These are phyloP conservation scores for Oxytorus armatus DNA, from an alignment of 2,888 invertebrate genomes.

Conservation along the genomic window DNA sequence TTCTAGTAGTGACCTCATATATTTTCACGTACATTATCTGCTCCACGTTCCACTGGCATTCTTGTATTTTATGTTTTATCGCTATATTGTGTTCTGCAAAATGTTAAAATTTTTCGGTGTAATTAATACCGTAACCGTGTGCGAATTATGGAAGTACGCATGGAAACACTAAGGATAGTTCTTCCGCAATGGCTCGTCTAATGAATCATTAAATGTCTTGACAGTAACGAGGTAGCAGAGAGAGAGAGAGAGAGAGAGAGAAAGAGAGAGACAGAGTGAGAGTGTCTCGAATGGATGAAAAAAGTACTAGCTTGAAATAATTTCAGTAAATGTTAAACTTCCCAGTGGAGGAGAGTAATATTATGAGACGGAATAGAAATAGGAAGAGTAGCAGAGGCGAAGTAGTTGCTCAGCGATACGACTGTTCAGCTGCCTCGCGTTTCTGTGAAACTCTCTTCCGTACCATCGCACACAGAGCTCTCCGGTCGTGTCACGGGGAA, in stretches of 20 bases:
- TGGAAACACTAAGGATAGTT: too few species aligned
- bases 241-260: background rate
- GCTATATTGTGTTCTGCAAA: too few species aligned
- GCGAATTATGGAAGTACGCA: too few species aligned
- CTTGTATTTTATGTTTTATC: too few species aligned
- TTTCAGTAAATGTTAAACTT: slow-evolving; percentile 3
- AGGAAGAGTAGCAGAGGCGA: background rate
- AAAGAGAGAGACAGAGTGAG: background rate
- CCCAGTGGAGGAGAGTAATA: slow-evolving; percentile 1
- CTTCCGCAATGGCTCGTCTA: background rate
- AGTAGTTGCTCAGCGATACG: slow-evolving; percentile 31
- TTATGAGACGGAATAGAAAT: background rate
- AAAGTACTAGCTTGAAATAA: background rate
- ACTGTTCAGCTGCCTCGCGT: slow-evolving; percentile 58
- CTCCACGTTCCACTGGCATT: too few species aligned
- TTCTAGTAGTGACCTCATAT: too few species aligned
- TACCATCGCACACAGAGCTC: slow-evolving; percentile 46
- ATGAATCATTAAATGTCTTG: slow-evolving; percentile 6
- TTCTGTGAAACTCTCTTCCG: slow-evolving; percentile 55
- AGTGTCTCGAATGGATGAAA: background rate
- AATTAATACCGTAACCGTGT: too few species aligned
- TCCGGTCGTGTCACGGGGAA: slow-evolving; percentile 61
- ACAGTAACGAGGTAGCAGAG: background rate
- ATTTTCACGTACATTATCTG: too few species aligned
- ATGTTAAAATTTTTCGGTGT: too few species aligned